These are phyloP conservation scores for Thymelicus sylvestris DNA, from an alignment of 2,888 invertebrate genomes.

Conservation along the genomic window DNA sequence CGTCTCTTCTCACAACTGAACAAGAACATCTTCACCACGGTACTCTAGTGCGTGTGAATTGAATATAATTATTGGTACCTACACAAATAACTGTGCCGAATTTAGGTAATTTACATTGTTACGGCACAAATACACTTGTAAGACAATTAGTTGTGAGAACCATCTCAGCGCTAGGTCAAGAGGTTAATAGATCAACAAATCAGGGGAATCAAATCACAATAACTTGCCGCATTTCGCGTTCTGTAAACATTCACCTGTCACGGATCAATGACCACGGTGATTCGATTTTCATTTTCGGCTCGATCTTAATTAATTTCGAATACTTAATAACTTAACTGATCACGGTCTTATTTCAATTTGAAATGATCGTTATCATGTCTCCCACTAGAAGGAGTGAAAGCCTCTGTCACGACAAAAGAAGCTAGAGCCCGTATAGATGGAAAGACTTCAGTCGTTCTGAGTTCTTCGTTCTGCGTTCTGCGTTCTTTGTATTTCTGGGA, in stretches of 20 bases:
- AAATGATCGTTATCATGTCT: too few species aligned
- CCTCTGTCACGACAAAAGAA: too few species aligned
- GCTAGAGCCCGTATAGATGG: too few species aligned
- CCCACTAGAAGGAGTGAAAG: too few species aligned
- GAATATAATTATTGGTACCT: neutral
- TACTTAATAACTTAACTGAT: too few species aligned
- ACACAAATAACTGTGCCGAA: neutral
- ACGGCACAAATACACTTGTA: neutral
- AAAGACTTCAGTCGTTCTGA: too few species aligned
- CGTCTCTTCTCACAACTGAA: too few species aligned
- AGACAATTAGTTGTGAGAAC: constrained; percentile 6
- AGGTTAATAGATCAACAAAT: constrained; percentile 24
- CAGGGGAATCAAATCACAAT: constrained; percentile 35
- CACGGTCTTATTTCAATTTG: too few species aligned
- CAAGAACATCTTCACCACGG: too few species aligned
- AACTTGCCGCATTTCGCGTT: neutral
- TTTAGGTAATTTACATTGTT: neutral
- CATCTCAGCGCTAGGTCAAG: constrained; percentile 1
- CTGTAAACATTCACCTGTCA: constrained; percentile 12
- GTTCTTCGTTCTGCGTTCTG: too few species aligned
- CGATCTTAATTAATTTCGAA: neutral
- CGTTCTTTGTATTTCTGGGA: too few species aligned
- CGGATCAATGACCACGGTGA: neutral
- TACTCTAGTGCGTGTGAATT: neutral
- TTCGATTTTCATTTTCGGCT: constrained; percentile 34